These are phyloP conservation scores for Drosophila cognata DNA, from an alignment of 2,888 invertebrate genomes.

Conservation along the genomic window DNA sequence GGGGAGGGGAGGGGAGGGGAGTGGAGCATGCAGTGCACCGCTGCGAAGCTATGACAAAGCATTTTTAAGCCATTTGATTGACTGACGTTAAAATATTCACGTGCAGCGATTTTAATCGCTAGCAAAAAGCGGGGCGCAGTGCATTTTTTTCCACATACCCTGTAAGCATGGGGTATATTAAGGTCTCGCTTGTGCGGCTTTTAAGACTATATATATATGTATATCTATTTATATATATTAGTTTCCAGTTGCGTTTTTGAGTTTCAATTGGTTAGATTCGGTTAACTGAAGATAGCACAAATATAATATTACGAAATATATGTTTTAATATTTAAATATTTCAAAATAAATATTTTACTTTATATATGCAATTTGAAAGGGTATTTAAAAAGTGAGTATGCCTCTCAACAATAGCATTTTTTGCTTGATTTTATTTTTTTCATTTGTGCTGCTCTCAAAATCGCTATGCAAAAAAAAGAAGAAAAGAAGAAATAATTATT, in stretches of 20 bases:
- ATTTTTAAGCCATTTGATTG: slow-evolving; percentile 82
- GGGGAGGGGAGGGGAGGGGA: not conserved
- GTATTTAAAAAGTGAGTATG: not conserved
- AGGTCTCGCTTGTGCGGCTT: not conserved
- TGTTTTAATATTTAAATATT: too few relatives aligned
- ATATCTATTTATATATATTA: too few relatives aligned
- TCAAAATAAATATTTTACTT: not conserved
- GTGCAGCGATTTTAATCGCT: slow-evolving; percentile 77
- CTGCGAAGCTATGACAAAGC: slow-evolving; percentile 77
- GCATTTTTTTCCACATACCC: slow-evolving; percentile 53
- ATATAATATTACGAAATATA: too few relatives aligned
- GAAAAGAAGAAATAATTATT: slow-evolving; percentile 59
- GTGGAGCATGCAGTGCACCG: slow-evolving; percentile 18
- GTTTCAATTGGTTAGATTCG: too few relatives aligned
- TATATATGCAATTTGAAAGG: not conserved
- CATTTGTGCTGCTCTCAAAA: slow-evolving; percentile 44
- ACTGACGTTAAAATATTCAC: slow-evolving; percentile 82
- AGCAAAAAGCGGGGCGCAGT: slow-evolving; percentile 58
- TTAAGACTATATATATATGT: too few relatives aligned
- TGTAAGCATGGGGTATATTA: slow-evolving; percentile 2
- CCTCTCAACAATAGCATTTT: not conserved
- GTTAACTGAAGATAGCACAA: too few relatives aligned
- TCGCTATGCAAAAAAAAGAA: slow-evolving; percentile 47
- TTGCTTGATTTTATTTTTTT: slow-evolving; percentile 27
- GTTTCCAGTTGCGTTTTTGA: accelerated